phyloP scores from a whole-genome alignment of 1,140 invertebrate genomes.

The Oryzaephilus surinamensis region DNA sequence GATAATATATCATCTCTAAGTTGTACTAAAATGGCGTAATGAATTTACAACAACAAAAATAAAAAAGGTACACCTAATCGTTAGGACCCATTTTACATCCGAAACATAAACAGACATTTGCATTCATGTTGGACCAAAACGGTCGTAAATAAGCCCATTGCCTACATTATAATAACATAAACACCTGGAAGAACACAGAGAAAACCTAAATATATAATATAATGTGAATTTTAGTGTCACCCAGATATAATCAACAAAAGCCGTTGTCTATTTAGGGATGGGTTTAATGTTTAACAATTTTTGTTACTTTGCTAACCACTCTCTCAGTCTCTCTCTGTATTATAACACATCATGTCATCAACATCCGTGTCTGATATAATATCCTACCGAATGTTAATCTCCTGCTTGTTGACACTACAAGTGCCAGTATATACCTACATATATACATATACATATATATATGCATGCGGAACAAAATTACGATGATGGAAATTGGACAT shows the following conservation, averaged over 20 bases:
- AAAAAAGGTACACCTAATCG: no score
- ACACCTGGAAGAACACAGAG: slow-evolving; percentile 12
- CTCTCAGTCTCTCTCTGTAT: background rate
- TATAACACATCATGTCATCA: background rate
- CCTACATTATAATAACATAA: slow-evolving; percentile 14
- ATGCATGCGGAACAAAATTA: slow-evolving; percentile 8
- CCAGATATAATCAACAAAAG: slow-evolving; percentile 10
- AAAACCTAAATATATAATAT: no score
- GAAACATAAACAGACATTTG: slow-evolving; percentile 9
- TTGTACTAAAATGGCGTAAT: no score
- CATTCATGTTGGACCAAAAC: slow-evolving; percentile 8
- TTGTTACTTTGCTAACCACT: slow-evolving; percentile 6
- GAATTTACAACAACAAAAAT: no score
- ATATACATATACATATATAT: no score
- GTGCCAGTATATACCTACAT: no score
- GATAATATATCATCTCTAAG: no score
- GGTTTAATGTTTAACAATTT: slow-evolving; percentile 11
- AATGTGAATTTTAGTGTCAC: no score
- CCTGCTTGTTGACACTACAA: no score
- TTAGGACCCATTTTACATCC: no score
- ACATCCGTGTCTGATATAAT: no score
- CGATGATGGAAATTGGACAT: slow-evolving; percentile 10
- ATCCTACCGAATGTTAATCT: no score
- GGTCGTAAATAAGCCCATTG: slow-evolving; percentile 13
- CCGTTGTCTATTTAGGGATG: slow-evolving; percentile 6